phyloP scores from a whole-genome alignment of 2,113 vertebrate species.

The Pholis gunnellus region DNA sequence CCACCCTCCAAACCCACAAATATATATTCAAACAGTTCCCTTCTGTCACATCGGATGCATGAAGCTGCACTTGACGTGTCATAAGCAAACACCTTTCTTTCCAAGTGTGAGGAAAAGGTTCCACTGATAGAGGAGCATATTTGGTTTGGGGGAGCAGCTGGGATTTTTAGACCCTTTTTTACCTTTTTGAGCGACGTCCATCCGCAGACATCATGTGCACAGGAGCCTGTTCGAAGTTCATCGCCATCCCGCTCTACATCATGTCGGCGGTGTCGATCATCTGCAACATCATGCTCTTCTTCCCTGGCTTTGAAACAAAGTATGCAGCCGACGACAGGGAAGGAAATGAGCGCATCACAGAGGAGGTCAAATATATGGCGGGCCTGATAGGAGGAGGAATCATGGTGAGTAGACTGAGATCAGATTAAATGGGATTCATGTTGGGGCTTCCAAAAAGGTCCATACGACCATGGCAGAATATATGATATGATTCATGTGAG shows the following conservation, averaged over 20 bases:
- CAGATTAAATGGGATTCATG: not conserved
- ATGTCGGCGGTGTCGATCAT: conserved; percentile 71
- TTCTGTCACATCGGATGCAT: not conserved
- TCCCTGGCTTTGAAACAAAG: conserved; percentile 62
- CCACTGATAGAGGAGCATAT: not conserved
- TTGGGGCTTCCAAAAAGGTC: not conserved
- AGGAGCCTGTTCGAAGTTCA: conserved; percentile 76
- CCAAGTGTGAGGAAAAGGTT: not conserved
- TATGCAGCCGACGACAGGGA: conserved; percentile 16
- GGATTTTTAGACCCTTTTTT: not conserved
- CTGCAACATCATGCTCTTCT: conserved; percentile 82
- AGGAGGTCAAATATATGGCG: conserved; percentile 80
- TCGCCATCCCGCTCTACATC: conserved; percentile 75
- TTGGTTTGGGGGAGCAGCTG: not conserved
- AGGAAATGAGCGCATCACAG: conserved; percentile 23
- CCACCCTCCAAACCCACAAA: not conserved
- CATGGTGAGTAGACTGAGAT: conserved; percentile 71
- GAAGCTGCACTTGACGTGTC: not conserved
- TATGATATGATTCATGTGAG: not conserved
- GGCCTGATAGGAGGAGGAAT: conserved; percentile 81
- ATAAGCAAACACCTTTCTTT: not conserved
- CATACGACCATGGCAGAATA: not conserved
- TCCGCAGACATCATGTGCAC: conserved; percentile 75
- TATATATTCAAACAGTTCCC: conserved; percentile 9
- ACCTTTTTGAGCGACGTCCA: not conserved